phyloP scores from a whole-genome alignment of 2,113 vertebrate genomes.

The Eonycteris spelaea region DNA sequence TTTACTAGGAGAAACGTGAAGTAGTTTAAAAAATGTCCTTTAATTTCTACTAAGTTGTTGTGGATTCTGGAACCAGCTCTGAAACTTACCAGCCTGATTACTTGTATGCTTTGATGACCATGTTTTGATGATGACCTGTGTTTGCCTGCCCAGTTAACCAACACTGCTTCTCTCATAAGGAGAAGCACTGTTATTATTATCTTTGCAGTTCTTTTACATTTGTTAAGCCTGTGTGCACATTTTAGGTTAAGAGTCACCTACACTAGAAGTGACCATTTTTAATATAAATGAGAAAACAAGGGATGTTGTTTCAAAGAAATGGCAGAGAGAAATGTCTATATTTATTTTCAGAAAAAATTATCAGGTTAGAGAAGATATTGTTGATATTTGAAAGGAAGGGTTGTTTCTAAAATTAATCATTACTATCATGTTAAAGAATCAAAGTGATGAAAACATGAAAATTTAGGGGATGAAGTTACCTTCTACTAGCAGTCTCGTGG shows the following conservation, averaged over 20 bases:
- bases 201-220: neutral
- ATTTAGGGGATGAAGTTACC: neutral
- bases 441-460: neutral
- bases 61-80: neutral
- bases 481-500: neutral
- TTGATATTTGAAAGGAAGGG: neutral
- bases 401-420: neutral
- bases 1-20: neutral
- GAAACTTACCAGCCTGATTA: neutral
- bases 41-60: too few species aligned
- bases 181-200: neutral
- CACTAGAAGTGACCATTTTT: neutral
- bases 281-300: neutral
- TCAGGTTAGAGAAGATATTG: neutral
- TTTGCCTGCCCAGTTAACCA: neutral
- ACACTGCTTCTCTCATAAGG: neutral
- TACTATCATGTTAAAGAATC: neutral
- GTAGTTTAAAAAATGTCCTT: neutral
- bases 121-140: neutral
- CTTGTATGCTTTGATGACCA: neutral
- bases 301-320: neutral
- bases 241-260: neutral
- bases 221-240: neutral
- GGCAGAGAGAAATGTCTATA: neutral
- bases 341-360: slow-evolving; percentile 7